phyloP scores from a whole-genome alignment of 2,797 vertebrate genomes.

The Hyperoplus lanceolatus region DNA sequence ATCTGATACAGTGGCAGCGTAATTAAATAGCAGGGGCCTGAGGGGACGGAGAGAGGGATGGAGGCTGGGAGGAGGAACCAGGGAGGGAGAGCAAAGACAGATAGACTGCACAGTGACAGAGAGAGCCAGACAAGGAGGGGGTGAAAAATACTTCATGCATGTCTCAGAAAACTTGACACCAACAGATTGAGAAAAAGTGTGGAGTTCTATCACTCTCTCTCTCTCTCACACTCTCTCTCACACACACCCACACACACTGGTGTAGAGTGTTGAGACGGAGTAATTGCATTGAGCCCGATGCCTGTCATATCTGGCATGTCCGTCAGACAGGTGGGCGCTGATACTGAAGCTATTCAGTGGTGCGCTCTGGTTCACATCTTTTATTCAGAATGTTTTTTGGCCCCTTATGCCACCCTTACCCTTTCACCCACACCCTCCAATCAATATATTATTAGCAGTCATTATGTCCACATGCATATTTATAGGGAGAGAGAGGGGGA shows the following conservation, averaged over 20 bases:
- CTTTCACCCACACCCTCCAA: slow-evolving; percentile 66
- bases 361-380: slow-evolving; percentile 60
- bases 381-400: slow-evolving; percentile 78
- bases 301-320: slow-evolving; percentile 60
- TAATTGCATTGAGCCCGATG: slow-evolving; percentile 64
- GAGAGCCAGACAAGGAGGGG: slow-evolving; percentile 49
- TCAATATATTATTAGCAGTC: slow-evolving; percentile 83
- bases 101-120: slow-evolving; percentile 57
- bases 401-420: slow-evolving; percentile 66
- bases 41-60: slow-evolving; percentile 62
- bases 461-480: slow-evolving; percentile 79
- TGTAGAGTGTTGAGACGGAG: slow-evolving; percentile 48
- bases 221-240: slow-evolving; percentile 6
- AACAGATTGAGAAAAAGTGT: slow-evolving; percentile 64
- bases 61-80: slow-evolving; percentile 55
- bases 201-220: slow-evolving; percentile 27
- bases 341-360: slow-evolving; percentile 36
- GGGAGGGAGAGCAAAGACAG: slow-evolving; percentile 53
- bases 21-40: slow-evolving; percentile 79
- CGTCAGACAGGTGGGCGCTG: slow-evolving; percentile 64
- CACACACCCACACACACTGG: slow-evolving; percentile 27
- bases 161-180: slow-evolving; percentile 67
- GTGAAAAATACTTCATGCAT: slow-evolving; percentile 62
- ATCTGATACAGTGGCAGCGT: slow-evolving; percentile 78
- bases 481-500: slow-evolving; percentile 53